Base-by-base conservation (phyloP, 2,888 invertebrate genomes). In the Lepidonotus clava region DNA sequence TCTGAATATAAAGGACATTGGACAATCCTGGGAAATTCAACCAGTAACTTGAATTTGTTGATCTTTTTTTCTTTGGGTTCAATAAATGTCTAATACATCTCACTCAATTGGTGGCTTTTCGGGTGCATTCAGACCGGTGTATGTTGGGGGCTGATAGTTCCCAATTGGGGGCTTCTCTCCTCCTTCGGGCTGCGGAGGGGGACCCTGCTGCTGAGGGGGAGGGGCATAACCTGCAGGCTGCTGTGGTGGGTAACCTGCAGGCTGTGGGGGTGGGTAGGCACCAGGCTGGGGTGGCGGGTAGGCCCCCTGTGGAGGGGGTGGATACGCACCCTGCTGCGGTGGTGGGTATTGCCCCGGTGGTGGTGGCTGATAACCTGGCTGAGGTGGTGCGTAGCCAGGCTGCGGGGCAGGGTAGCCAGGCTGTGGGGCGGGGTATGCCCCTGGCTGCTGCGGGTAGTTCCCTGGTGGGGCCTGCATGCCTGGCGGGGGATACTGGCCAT, bases 231-330 rank as follows among this genome's bases (percentile, higher is more conserved):
- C 61, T 28, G 61, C 8, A 28, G 61, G 61, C 46, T 61, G 61
- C 61, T 61, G 28, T 4, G 61, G 61, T n/a, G 61, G 61, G 11
- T 24, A 32, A 2, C 61, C 61, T 28, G 11, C 24, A 14, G 61
- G 61, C n/a, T 46, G 21, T n/a, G 8, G 56, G 11, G 56, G 56
- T 4, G 61, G 61, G 61, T 61, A 61, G 61, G 61, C 61, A 11
- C 28, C 61, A 2, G n/a, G n/a, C 61, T 61, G 61, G 61, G 61
- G 61, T 56, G 56, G 56, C 24, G 61, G 61, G 28, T 61, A 61
- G 1, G 24, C 28, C 61, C 61, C 61, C 24, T 18, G 61, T 32
- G 28, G 24, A 32, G 61, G 61, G 11, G 28, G n/a, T n/a, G n/a
- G n/a, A 28, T 61, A 61, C n/a, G n/a, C n/a, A 32, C 28, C 61